phyloP scores from a whole-genome alignment of 2,888 invertebrate genomes.

The Eudiplozoon nipponicum region DNA sequence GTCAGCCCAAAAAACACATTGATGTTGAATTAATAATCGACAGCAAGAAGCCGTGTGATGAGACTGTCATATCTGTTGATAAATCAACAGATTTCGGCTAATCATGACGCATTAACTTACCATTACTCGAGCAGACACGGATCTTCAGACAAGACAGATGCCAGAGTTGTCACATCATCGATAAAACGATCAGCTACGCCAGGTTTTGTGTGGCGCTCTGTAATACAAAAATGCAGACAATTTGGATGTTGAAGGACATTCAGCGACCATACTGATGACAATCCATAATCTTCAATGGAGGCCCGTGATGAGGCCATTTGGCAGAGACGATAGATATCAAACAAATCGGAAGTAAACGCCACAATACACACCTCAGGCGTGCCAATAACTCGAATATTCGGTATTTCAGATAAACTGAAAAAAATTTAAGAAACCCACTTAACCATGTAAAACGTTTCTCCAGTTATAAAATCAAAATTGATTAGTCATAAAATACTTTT shows the following conservation, averaged over 20 bases:
- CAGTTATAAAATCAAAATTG: no score
- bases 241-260: slow-evolving; percentile 44
- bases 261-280: slow-evolving; percentile 64
- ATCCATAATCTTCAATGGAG: no score
- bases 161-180: slow-evolving; percentile 36
- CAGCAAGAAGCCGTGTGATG: no score
- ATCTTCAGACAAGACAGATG: slow-evolving; percentile 37
- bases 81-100: no score
- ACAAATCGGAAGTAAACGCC: slow-evolving; percentile 50
- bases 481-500: no score
- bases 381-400: slow-evolving; percentile 51
- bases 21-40: no score
- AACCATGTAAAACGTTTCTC: no score
- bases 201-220: slow-evolving; percentile 49
- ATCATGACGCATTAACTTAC: slow-evolving; percentile 21
- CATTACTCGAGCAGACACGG: slow-evolving; percentile 35
- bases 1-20: no score
- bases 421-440: slow-evolving; percentile 36
- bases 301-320: no score
- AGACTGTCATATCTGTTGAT: no score
- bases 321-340: slow-evolving; percentile 59
- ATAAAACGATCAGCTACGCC: slow-evolving; percentile 61
- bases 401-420: slow-evolving; percentile 31
- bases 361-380: slow-evolving; percentile 61
- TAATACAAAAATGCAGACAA: slow-evolving; percentile 68